These are phyloP conservation scores for Cephus rjabovi DNA, from an alignment of 2,888 invertebrate species.

Conservation along the genomic window DNA sequence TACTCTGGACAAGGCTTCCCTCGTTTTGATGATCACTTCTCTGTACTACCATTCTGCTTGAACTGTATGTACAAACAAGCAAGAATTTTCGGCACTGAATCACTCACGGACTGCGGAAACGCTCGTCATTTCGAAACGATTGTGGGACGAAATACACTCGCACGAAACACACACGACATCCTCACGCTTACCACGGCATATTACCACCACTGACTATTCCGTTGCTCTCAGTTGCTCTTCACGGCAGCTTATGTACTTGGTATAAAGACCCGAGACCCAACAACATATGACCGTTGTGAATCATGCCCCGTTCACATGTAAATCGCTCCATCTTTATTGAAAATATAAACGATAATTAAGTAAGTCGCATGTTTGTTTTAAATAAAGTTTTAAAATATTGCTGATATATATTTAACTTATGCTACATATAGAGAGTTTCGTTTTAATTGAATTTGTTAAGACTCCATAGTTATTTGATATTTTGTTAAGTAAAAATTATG, in stretches of 20 bases:
- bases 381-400: background rate
- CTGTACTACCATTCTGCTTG: slow-evolving; percentile 5
- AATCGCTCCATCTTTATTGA: background rate
- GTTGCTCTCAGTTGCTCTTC: background rate
- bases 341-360: background rate
- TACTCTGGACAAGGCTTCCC: slow-evolving; percentile 9
- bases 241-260: background rate
- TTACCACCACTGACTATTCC: background rate
- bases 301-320: background rate
- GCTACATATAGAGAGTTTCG: background rate
- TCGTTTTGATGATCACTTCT: slow-evolving; percentile 12
- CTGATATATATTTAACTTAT: background rate
- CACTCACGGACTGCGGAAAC: slow-evolving; percentile 40
- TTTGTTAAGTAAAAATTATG: background rate
- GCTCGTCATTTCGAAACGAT: slow-evolving; percentile 19
- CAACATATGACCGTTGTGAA: background rate
- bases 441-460: background rate
- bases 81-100: slow-evolving; percentile 46
- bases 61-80: background rate
- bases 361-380: background rate
- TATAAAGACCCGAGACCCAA: background rate
- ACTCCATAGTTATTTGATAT: background rate
- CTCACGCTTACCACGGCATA: slow-evolving; percentile 2
- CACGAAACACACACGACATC: slow-evolving; percentile 3
- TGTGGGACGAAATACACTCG: background rate